Evolutionary conservation across 2,113 vertebrate genomes (phyloP), one percentile per base, ranked within the genome.

Genomic region (Thalassarche chlororhynchos): DNA sequence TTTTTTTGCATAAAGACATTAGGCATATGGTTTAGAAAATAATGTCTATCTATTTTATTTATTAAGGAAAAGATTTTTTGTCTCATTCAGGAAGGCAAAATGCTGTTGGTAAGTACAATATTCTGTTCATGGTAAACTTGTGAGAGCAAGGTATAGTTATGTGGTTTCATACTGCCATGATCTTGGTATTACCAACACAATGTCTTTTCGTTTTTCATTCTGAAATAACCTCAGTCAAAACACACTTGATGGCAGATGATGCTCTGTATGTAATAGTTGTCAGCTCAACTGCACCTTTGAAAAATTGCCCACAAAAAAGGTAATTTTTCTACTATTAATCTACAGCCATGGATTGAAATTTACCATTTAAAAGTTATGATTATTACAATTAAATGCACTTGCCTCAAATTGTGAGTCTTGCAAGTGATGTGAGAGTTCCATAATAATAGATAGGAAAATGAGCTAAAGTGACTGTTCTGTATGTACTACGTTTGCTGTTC

Each of bases 31-130:
- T 85, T 84, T 87, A 83, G 78, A 97, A 85, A 95, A 93, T 97
- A 96, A 97, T 40, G 11, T n/a, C 17, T 77, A 4, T 62, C 51
- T 94, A 4, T 95, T 97, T 87, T 92, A 9, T 98, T 98, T 95
- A 95, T 98, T 95, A 94, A 98, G 99, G 99, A 97, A 75, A 93
- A 96, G 92, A 98, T 98, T 99, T 99, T 95, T 98, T 99, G 94
- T 98, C 98, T 93, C 95, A 96, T 65, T 93, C 90, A 17, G 98
- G 98, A 97, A 98, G 91, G 64, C 98, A 99, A 89, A 98, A 96
- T 96, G 99, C 99, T 62, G 94, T 99, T 98, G 98, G 99, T 99
- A 97, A 98, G 99, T 99, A 89, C 49, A 57, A 75, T 93, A 66
- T 78, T 86, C 34, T 70, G 4, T 84, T 94, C 87, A 80, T 32